Percentiles rank a stretch among this genome's conserved stretches.
phyloP scores from a whole-genome alignment of 2,797 vertebrate genomes.

The Lagorchestes hirsutus region DNA sequence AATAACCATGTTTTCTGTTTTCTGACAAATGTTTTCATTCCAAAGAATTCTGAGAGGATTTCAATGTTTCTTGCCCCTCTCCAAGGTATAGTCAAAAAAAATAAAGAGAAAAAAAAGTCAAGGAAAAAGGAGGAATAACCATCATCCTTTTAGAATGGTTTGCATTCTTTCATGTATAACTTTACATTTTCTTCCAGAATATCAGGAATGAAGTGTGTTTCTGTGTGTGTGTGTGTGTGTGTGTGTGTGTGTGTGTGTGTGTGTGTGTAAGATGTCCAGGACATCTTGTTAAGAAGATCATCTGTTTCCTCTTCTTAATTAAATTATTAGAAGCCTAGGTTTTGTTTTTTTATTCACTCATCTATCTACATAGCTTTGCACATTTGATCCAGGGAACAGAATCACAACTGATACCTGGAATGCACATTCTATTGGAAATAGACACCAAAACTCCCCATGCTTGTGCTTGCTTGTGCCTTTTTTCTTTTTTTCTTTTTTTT shows the following conservation, averaged over 20 bases:
- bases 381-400: background rate
- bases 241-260: background rate
- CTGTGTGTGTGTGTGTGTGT: background rate
- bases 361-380: background rate
- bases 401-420: background rate
- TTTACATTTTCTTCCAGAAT: background rate
- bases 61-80: no score
- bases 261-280: background rate
- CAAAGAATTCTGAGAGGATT: background rate
- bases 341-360: background rate
- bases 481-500: background rate
- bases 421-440: background rate
- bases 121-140: no score
- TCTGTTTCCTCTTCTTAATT: no score
- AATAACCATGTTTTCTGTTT: background rate
- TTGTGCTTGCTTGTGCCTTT: background rate
- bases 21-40: background rate
- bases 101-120: background rate
- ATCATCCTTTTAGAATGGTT: background rate
- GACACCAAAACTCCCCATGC: background rate
- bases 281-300: background rate
- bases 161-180: background rate
- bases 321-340: background rate
- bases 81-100: background rate
- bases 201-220: no score